Percentiles rank a stretch among this genome's conserved stretches.
These are phyloP conservation scores for Scyliorhinus canicula DNA, from an alignment of 2,797 vertebrate species.

Conservation along the genomic window DNA sequence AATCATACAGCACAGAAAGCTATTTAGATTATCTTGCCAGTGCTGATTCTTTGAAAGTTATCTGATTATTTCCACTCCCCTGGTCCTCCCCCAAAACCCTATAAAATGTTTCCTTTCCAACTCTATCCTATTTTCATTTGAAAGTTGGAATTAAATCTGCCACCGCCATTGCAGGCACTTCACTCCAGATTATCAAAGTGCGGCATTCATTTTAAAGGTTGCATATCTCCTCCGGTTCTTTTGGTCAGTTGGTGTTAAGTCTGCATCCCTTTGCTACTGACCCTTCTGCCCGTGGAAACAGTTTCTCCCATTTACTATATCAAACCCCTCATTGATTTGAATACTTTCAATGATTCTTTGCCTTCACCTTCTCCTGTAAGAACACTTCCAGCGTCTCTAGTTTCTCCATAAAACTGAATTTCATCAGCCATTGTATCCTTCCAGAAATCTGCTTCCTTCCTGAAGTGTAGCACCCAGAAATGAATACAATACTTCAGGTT, in stretches of 20 bases:
- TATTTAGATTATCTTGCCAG: neutral
- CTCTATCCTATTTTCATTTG: neutral
- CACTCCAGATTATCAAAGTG: no score
- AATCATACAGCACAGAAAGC: neutral
- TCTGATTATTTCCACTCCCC: neutral
- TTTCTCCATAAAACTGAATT: neutral
- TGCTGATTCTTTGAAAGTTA: neutral
- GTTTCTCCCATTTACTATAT: neutral
- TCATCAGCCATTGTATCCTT: neutral
- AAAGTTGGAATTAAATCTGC: neutral
- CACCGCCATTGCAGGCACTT: neutral
- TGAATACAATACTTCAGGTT: neutral
- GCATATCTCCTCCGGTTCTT: no score
- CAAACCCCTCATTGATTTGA: neutral
- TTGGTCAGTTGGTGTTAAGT: neutral
- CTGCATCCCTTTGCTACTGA: neutral
- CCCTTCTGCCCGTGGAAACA: neutral
- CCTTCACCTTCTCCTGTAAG: neutral
- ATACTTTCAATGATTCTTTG: neutral
- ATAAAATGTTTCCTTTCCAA: neutral
- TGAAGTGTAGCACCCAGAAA: neutral
- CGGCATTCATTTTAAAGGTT: no score
- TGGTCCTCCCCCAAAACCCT: neutral
- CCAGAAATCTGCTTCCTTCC: neutral
- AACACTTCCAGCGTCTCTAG: neutral